Base-by-base conservation (phyloP, 2,888 invertebrate species). In the Hololepta plana region DNA sequence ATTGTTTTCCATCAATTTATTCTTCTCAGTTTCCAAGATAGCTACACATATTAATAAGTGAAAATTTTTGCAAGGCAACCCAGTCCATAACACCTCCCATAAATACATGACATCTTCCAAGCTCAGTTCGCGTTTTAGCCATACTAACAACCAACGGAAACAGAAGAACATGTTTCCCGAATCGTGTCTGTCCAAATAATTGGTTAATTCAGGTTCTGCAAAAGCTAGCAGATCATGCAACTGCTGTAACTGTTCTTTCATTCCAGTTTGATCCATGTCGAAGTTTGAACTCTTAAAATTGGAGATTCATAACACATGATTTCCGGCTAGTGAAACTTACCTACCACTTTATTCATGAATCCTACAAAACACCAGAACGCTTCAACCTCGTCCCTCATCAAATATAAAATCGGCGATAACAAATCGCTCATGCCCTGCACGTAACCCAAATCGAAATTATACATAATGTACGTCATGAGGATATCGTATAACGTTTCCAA, bases 301-400 rank as follows among this genome's bases (percentile, higher is more conserved):
- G 24, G 10, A 8, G 7, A 24, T 24, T 10, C 6, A 24, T 24
- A 17, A 13, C 14, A 20, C 7, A 29, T 14, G 25, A 17, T 26
- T 10, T 17, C 6, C 7, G 16, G 14, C 14, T 20, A 15, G 17
- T 31, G 24, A 27, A 16, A 31, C 28, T n/a, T 31, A 60, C 74
- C 65, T 52, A 87, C 88, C 51, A 96, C 79, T 62, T 73, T 74
- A 32, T 95, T 76, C 91, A 98, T 96, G 43, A 95, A 87, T 5
- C 93, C 93, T 17, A 85, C 91, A 51, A 98, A 98, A 55, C 93
- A 91, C 98, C 98, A 98, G 59, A 98, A 98, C 1, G 90, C 77
- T 49, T 96, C 93, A 3, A 87, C 85, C 55, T 98, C 98, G 47
- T 88, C 79, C 36, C 79, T 74, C 62, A 93, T 64, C 23, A 95